These are phyloP conservation scores for Torymus auratus DNA, from an alignment of 2,888 invertebrate species.

Conservation along the genomic window DNA sequence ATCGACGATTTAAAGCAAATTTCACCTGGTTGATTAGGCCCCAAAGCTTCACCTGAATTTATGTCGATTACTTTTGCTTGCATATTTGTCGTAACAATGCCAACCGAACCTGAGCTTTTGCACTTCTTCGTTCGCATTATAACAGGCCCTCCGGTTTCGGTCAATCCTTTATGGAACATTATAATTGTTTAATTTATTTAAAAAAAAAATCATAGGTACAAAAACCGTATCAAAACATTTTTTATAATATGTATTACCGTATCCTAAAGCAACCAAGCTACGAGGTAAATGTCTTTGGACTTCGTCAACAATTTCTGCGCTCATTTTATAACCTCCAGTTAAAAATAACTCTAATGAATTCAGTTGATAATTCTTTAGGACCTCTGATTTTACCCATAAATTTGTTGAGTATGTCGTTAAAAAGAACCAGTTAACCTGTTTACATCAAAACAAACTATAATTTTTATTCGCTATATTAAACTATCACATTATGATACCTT, in stretches of 20 bases:
- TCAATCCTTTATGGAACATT: slow-evolving; percentile 63
- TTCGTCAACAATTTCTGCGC: slow-evolving; percentile 58
- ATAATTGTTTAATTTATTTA: too few relatives aligned
- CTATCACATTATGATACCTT: slow-evolving; percentile 61
- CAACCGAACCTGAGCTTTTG: slow-evolving; percentile 64
- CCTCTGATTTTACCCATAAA: slow-evolving; percentile 61
- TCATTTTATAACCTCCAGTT: slow-evolving; percentile 65
- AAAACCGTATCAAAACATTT: background rate
- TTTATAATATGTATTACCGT: slow-evolving; percentile 59
- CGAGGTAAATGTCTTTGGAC: slow-evolving; percentile 13
- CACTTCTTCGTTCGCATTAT: slow-evolving; percentile 53
- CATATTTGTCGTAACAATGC: slow-evolving; percentile 58
- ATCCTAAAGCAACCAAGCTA: slow-evolving; percentile 58
- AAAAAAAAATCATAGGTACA: too few relatives aligned
- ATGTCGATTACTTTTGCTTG: slow-evolving; percentile 66
- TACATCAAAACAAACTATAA: background rate
- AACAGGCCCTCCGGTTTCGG: slow-evolving; percentile 63
- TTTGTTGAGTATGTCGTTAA: slow-evolving; percentile 61
- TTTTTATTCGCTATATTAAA: too few relatives aligned
- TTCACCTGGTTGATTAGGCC: slow-evolving; percentile 66
- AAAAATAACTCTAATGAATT: slow-evolving; percentile 61
- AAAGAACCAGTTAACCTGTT: slow-evolving; percentile 64
- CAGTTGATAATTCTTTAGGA: slow-evolving; percentile 61
- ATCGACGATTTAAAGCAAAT: slow-evolving; percentile 53
- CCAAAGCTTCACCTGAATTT: slow-evolving; percentile 59